phyloP scores from a whole-genome alignment of 2,113 vertebrate genomes.

The Cariama cristata region DNA sequence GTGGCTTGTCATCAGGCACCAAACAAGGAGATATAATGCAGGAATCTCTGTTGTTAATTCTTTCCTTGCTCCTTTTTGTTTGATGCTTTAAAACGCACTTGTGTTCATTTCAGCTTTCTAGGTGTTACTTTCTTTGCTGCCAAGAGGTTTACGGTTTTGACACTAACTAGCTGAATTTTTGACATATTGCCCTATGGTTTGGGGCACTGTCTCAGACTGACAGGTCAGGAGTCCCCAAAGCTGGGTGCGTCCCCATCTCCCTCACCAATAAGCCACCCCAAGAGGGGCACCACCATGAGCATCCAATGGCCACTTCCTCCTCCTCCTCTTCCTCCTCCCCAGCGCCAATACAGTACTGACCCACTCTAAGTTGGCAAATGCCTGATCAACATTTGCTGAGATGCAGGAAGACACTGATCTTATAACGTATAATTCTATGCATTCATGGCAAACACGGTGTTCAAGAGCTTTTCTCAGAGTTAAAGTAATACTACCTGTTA shows the following conservation, averaged over 20 bases:
- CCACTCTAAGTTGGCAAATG: neutral
- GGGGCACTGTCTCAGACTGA: too few relatives aligned
- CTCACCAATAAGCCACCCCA: too few relatives aligned
- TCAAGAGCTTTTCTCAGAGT: conserved; percentile 43
- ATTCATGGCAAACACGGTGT: neutral
- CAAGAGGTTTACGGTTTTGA: neutral
- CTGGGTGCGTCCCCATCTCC: too few relatives aligned
- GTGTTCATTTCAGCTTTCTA: neutral
- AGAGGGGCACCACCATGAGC: too few relatives aligned
- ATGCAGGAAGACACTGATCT: neutral
- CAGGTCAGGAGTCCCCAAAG: too few relatives aligned
- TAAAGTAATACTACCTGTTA: conserved; percentile 29
- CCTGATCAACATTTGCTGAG: neutral
- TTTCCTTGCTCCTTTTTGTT: neutral
- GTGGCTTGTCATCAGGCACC: neutral
- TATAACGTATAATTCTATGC: neutral
- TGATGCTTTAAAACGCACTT: neutral
- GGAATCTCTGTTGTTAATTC: neutral
- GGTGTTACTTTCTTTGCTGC: neutral
- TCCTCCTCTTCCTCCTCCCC: too few relatives aligned
- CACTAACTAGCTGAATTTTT: neutral
- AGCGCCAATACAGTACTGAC: too few relatives aligned
- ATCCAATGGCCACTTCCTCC: too few relatives aligned
- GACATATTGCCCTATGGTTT: neutral
- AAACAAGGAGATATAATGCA: neutral